Evolutionary conservation across 2,113 vertebrate genomes (phyloP), one percentile per base, ranked within the genome.

Genomic region (Ancistrus triradiatus): DNA sequence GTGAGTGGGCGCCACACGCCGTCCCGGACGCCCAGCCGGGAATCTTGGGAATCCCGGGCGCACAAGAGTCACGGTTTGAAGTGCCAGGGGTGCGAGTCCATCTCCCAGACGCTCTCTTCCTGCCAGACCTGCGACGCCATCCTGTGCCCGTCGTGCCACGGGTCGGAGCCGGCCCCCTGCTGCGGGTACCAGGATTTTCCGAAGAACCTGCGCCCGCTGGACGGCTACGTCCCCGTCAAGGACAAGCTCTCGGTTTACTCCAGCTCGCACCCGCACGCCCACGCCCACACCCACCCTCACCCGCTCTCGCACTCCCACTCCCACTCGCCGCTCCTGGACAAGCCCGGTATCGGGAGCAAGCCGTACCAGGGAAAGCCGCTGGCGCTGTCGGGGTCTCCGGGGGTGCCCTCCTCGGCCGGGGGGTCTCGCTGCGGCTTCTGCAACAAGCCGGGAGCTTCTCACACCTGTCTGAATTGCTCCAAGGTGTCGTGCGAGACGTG

Each of bases 391-490:
- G 77, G 1, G 24, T 81, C 59, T 78, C 78, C 66, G 70, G 66
- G n/a, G 82, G 87, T 52, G 77, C 84, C 18, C 6, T 80, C 24
- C 74, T 75, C 66, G 35, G 80, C 77, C 28, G 81, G 77, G 10
- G 83, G 80, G 6, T 87, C 87, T 0, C 91, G 95, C 69, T 98
- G 96, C 0, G 92, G 96, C 66, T 98, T 98, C 76, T 98, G 96
- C 80, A 97, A 98, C 84, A 93, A 93, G 49, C 77, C 90, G 0
- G 92, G 92, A 2, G 95, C 95, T 1, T 78, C 92, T 6, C 89
- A 95, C 85, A 98, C 96, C 40, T 98, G 96, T 74, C 88, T 95
- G 7, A 92, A 94, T 77, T 98, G 96, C 84, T 98, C 96, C 1
- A 98, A 98, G 78, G 93, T 98, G 65, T 97, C 96, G 9, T 98